These are phyloP conservation scores for Camponotus pennsylvanicus DNA, from an alignment of 1,140 invertebrate genomes.

Conservation along the genomic window DNA sequence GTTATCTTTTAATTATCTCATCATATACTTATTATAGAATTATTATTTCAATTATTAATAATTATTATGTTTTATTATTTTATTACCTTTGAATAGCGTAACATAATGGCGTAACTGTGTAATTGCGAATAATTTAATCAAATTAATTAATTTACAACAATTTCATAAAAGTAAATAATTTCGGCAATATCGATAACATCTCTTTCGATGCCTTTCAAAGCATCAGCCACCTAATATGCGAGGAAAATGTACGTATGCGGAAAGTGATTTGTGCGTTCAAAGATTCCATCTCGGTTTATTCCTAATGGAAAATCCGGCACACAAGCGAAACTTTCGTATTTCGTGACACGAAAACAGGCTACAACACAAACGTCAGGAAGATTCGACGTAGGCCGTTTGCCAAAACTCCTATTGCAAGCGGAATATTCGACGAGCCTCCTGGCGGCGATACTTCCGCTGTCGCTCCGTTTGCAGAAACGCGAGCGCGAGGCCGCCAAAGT, in stretches of 20 bases:
- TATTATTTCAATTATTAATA: too few relatives aligned
- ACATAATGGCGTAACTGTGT: background rate
- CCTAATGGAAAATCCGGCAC: slow-evolving; percentile 57
- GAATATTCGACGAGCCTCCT: slow-evolving; percentile 57
- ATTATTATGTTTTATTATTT: too few relatives aligned
- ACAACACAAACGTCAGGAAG: slow-evolving; percentile 47
- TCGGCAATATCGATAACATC: background rate
- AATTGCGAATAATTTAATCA: background rate
- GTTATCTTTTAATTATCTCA: background rate
- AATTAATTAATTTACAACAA: background rate
- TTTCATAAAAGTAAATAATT: background rate
- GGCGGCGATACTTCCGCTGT: slow-evolving; percentile 13
- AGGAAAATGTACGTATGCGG: background rate
- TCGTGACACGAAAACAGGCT: slow-evolving; percentile 35
- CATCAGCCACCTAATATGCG: background rate
- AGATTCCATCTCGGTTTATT: slow-evolving; percentile 28
- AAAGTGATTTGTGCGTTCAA: slow-evolving; percentile 15
- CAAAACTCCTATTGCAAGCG: slow-evolving; percentile 64
- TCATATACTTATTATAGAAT: too few relatives aligned
- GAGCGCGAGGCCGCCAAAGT: slow-evolving; percentile 24
- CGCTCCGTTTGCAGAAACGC: background rate
- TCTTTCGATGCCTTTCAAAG: background rate
- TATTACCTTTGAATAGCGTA: too few relatives aligned
- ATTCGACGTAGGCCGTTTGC: slow-evolving; percentile 53
- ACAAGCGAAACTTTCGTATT: slow-evolving; percentile 16